Conservation (phyloP, 2,797 vertebrate genomes). For the Columba guinea region DNA sequence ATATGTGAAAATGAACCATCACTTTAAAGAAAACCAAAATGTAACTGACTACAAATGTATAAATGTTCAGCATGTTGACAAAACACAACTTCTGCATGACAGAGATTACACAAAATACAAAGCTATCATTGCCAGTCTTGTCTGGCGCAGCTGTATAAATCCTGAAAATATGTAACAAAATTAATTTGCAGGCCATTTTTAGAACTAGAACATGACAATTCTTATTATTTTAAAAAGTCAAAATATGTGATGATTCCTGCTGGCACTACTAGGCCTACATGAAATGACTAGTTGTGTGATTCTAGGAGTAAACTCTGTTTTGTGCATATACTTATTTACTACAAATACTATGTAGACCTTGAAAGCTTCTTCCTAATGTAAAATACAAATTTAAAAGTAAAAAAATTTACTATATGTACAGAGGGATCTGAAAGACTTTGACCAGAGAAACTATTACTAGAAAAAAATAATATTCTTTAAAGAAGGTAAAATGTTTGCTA, state of each 20-base stretch:
- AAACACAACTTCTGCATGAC: not conserved
- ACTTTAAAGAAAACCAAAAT: not conserved
- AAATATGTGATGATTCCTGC: not conserved
- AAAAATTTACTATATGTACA: not conserved
- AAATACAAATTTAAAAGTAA: not conserved
- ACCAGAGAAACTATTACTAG: not conserved
- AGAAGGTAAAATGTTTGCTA: not conserved
- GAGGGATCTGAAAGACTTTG: not conserved
- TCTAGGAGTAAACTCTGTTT: not conserved
- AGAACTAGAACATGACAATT: not conserved
- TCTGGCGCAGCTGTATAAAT: not conserved
- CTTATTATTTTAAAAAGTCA: not conserved
- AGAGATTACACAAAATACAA: not conserved
- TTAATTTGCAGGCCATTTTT: not conserved
- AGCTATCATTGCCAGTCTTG: not conserved
- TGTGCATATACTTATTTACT: not conserved
- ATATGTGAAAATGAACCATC: not conserved
- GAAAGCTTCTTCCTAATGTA: not conserved
- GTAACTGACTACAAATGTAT: not conserved
- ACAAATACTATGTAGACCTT: not conserved
- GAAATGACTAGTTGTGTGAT: not conserved
- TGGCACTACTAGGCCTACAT: not conserved
- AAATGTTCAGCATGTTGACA: not conserved
- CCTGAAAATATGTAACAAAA: not conserved
- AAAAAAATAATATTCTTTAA: not conserved